phyloP scores from a whole-genome alignment of 23 tunicate genomes.

The Oikopleura dioica region DNA sequence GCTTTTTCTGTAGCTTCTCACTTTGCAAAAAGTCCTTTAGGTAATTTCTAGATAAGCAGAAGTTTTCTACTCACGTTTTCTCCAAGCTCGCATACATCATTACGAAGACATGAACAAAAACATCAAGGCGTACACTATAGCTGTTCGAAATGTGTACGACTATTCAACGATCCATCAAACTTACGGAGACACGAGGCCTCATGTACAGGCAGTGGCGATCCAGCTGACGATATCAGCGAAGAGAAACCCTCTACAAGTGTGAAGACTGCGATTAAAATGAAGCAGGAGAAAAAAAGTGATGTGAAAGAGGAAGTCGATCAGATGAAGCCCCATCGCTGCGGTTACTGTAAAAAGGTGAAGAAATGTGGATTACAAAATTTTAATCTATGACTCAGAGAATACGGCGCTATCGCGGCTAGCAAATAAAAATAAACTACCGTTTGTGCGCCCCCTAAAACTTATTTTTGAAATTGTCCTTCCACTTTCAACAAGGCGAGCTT shows the following conservation, averaged over 20 bases:
- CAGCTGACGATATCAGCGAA: no score
- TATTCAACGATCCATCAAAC: conserved; percentile 1
- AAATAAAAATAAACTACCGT: no score
- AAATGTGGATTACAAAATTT: no score
- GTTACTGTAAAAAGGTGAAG: conserved; percentile 4
- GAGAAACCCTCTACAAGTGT: neutral
- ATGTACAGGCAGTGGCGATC: conserved; percentile 9
- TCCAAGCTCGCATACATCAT: neutral
- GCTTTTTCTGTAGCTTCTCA: conserved; percentile 4
- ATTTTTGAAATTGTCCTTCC: no score
- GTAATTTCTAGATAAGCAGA: no score
- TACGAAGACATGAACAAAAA: conserved; percentile 9
- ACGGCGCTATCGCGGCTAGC: no score
- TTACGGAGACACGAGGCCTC: neutral
- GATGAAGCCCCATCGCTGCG: conserved; percentile 9
- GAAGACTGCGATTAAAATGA: neutral
- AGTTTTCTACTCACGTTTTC: neutral
- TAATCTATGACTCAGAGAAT: no score
- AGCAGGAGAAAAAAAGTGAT: no score
- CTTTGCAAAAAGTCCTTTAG: neutral
- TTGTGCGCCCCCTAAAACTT: no score
- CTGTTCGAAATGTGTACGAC: neutral
- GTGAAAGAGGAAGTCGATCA: neutral
- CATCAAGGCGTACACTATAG: conserved; percentile 8
- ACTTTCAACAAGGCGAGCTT: no score